Evolutionary conservation across 1,140 invertebrate genomes (phyloP).

Genomic region (Macrosteles quadrilineatus): DNA sequence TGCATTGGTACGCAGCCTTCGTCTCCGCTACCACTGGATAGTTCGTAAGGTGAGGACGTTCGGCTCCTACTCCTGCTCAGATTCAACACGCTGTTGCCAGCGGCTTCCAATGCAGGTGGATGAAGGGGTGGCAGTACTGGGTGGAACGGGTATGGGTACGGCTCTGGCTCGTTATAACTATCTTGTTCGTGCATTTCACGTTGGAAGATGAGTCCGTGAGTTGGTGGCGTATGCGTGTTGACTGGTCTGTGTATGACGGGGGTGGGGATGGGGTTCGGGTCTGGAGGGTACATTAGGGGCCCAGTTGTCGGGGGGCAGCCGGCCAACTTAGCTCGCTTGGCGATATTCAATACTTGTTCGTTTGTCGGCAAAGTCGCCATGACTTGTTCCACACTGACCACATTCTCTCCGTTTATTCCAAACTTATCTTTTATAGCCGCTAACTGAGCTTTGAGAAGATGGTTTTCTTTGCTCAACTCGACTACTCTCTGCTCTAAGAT

Average conservation of each 20-base stretch:
- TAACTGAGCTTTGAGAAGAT: conserved; percentile 88
- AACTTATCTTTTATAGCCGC: conserved; percentile 92
- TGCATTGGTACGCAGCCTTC: conserved; percentile 58
- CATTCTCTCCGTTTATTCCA: conserved; percentile 81
- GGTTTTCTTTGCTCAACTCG: conserved; percentile 93
- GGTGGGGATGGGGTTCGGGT: conserved; percentile 63
- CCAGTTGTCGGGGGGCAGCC: conserved; percentile 45
- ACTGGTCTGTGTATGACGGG: conserved; percentile 65
- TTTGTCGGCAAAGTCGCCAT: conserved; percentile 77
- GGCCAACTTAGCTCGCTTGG: conserved; percentile 73
- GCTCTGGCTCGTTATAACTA: conserved; percentile 41
- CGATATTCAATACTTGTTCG: conserved; percentile 79
- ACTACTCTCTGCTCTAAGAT: conserved; percentile 91
- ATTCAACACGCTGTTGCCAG: conserved; percentile 46
- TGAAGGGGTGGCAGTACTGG: conserved; percentile 44
- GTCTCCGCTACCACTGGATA: conserved; percentile 70
- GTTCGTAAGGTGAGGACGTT: conserved; percentile 47
- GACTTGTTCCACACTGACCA: conserved; percentile 86
- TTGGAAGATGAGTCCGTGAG: conserved; percentile 34
- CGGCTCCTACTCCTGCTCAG: conserved; percentile 42
- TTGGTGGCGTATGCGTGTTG: conserved; percentile 53
- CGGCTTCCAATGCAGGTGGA: conserved; percentile 41
- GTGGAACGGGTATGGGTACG: conserved; percentile 40
- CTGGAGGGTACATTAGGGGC: conserved; percentile 55
- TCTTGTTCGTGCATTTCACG: conserved; percentile 37